Conservation (phyloP, 2,113 vertebrate genomes). For the Suricata suricatta region DNA sequence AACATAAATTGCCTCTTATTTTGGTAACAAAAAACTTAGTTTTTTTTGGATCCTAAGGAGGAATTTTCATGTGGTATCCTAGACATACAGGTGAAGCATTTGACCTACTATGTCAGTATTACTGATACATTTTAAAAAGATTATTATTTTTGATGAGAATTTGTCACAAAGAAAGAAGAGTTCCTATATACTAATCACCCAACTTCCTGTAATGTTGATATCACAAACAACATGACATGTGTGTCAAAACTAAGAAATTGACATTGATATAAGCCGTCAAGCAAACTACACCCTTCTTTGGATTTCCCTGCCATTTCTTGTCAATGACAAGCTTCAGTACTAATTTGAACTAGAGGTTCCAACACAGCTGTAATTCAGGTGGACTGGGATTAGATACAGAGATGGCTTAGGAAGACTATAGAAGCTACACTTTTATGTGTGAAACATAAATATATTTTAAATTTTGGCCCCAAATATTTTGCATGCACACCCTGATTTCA, state of each 20-base stretch:
- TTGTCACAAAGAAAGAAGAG: neutral
- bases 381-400: neutral
- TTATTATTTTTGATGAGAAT: neutral
- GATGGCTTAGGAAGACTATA: neutral
- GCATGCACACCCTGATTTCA: neutral
- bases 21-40: conserved; percentile 31
- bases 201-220: neutral
- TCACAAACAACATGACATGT: neutral
- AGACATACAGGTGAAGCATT: neutral
- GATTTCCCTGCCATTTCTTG: neutral
- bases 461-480: neutral
- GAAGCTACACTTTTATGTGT: neutral
- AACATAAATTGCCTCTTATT: conserved; percentile 58
- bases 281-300: neutral
- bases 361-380: neutral
- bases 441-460: neutral
- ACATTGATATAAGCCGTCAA: neutral
- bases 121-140: neutral
- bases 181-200: neutral
- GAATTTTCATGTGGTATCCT: neutral
- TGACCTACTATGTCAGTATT: neutral
- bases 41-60: neutral
- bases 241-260: neutral
- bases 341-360: neutral
- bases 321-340: neutral